These are phyloP conservation scores for Coendou prehensilis DNA, from an alignment of 2,797 vertebrate species.

Conservation along the genomic window DNA sequence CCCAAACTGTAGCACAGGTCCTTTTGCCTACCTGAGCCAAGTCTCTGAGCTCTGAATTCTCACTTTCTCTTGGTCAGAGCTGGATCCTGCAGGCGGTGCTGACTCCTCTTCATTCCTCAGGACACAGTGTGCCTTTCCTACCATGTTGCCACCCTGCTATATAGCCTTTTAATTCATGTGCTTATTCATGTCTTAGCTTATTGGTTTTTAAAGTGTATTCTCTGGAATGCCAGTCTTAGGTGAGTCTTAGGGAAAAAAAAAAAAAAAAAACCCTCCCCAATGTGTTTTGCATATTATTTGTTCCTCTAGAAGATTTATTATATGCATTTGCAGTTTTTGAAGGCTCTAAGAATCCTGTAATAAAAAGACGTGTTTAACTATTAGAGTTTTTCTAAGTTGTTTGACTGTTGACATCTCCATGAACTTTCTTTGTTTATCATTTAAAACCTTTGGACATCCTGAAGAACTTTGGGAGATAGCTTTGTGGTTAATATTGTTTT, in stretches of 20 bases:
- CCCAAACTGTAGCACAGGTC: too few relatives aligned
- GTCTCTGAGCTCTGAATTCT: not conserved
- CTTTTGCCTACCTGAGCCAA: not conserved
- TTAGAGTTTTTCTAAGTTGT: not conserved
- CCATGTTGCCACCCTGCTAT: not conserved
- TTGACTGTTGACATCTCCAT: not conserved
- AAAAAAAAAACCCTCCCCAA: not conserved
- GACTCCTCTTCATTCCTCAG: not conserved
- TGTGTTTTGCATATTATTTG: constrained; percentile 32
- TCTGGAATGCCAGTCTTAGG: constrained; percentile 7
- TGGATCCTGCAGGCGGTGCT: not conserved
- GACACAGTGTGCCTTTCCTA: not conserved
- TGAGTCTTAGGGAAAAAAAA: not conserved
- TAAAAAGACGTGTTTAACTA: not conserved
- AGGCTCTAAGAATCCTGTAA: not conserved
- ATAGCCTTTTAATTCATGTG: not conserved
- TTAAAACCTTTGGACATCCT: constrained; percentile 12
- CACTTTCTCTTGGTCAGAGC: not conserved
- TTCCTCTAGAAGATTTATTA: not conserved
- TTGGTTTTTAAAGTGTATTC: constrained; percentile 10
- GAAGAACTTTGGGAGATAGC: not conserved
- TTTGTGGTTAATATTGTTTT: constrained; percentile 47
- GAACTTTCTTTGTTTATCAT: not conserved
- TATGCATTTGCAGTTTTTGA: constrained; percentile 2
- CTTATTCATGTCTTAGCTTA: not conserved